These are phyloP conservation scores for Tetheella fluctuosa DNA, from an alignment of 2,888 invertebrate species.

Conservation along the genomic window DNA sequence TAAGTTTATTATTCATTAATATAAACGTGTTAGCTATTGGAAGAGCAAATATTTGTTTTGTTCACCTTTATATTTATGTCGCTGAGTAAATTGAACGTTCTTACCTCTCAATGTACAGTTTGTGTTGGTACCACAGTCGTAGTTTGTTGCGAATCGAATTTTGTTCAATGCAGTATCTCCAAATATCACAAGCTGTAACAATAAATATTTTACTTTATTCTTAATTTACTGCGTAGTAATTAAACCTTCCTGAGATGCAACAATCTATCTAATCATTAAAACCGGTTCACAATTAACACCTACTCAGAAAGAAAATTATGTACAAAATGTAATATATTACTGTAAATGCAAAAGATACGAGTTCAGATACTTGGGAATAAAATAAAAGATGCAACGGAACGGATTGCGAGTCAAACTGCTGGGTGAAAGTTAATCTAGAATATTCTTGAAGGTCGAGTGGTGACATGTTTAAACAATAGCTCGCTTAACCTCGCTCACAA, in stretches of 20 bases:
- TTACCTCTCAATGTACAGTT: constrained; percentile 75
- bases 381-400: too few species aligned
- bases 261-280: too few species aligned
- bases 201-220: constrained; percentile 18
- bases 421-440: neutral
- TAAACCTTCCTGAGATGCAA: too few species aligned
- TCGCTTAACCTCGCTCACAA: neutral
- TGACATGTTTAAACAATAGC: constrained; percentile 1
- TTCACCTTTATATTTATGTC: too few species aligned
- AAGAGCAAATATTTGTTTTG: neutral
- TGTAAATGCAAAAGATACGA: too few species aligned
- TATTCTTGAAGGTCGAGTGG: constrained; percentile 1
- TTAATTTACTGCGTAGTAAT: too few species aligned
- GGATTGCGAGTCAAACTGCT: too few species aligned
- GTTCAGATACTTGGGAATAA: too few species aligned
- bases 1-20: constrained; percentile 20
- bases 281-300: too few species aligned
- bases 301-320: too few species aligned
- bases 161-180: constrained; percentile 67
- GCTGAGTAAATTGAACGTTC: constrained; percentile 13
- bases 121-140: constrained; percentile 70
- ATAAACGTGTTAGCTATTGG: neutral
- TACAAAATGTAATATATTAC: too few species aligned
- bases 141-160: constrained; percentile 70
- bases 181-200: constrained; percentile 75